Conservation (phyloP, 2,888 invertebrate species). For the Notocelia uddmanniana region DNA sequence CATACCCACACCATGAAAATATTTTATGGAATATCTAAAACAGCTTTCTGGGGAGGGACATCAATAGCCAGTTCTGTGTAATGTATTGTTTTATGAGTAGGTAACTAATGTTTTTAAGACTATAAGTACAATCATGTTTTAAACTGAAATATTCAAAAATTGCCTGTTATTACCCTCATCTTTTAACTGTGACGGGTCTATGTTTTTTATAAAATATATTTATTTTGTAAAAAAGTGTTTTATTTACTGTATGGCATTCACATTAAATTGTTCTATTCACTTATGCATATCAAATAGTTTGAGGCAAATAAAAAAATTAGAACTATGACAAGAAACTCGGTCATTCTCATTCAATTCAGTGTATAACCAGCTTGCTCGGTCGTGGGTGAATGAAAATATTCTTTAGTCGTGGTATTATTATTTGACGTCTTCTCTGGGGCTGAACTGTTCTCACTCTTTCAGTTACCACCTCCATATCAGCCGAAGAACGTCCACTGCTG, state of each 20-base stretch:
- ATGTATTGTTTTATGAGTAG: background rate
- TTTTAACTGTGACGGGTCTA: conserved; percentile 2
- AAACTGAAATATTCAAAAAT: background rate
- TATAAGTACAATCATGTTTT: conserved; percentile 23
- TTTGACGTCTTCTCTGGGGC: no score
- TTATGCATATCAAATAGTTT: no score
- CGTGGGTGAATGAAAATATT: no score
- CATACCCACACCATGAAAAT: background rate
- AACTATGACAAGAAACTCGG: no score
- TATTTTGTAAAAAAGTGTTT: conserved; percentile 2
- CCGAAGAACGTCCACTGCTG: no score
- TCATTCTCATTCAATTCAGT: no score
- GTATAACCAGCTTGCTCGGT: no score
- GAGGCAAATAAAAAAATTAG: no score
- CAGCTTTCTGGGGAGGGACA: background rate
- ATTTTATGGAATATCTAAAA: background rate
- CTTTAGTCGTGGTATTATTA: no score
- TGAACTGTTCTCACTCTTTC: no score
- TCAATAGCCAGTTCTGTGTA: background rate
- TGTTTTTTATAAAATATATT: conserved; percentile 23
- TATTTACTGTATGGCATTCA: background rate
- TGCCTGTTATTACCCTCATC: background rate
- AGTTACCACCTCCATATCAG: no score
- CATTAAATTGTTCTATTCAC: no score
- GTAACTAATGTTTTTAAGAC: background rate